Conservation (phyloP, 2,113 vertebrate genomes). For the Calypte anna region DNA sequence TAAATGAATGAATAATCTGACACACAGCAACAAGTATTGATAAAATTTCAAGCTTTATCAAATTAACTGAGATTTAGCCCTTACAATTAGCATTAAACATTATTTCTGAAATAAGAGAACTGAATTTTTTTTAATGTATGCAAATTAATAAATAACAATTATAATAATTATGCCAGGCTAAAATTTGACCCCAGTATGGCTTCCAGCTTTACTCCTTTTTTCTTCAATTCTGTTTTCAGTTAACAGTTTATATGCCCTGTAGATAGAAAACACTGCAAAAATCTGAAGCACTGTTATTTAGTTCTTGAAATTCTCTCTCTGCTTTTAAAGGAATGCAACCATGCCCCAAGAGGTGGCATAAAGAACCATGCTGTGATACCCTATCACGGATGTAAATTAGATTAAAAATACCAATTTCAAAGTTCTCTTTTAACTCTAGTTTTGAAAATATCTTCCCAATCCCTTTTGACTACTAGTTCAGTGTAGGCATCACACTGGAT, state of each 20-base stretch:
- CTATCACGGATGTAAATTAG: rapidly evolving
- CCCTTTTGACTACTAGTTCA: background rate
- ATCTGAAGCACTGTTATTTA: background rate
- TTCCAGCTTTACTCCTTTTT: background rate
- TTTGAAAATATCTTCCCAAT: background rate
- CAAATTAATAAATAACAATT: background rate
- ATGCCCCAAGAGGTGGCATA: background rate
- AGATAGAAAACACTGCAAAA: background rate
- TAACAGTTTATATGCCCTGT: background rate
- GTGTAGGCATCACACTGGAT: background rate
- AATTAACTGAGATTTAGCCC: background rate
- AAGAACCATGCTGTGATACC: background rate
- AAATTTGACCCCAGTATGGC: background rate
- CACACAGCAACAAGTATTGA: background rate
- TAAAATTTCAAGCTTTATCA: background rate
- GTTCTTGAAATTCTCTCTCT: background rate
- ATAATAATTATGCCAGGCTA: background rate
- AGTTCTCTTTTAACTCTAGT: background rate
- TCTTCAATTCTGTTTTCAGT: background rate
- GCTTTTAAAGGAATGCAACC: background rate
- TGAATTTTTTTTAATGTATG: background rate
- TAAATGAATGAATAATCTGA: background rate
- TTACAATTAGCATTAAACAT: background rate
- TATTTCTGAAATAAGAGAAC: background rate
- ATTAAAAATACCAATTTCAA: background rate